Conservation (phyloP, 2,113 vertebrate genomes). For the Leucopternis melanops region DNA sequence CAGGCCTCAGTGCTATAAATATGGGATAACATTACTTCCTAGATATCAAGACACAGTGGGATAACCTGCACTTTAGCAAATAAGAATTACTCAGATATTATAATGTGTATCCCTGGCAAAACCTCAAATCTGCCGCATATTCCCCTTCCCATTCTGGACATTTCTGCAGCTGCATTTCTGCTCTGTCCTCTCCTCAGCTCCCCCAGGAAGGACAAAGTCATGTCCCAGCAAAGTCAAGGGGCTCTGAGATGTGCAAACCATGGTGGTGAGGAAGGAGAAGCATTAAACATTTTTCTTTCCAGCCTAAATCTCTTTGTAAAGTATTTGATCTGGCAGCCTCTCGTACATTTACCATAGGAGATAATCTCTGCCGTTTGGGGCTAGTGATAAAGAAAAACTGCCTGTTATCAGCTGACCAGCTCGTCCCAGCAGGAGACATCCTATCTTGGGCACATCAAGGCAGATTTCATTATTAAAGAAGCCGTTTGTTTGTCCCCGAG, state of each 20-base stretch:
- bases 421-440: neutral
- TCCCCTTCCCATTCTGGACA: neutral
- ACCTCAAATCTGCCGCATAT: neutral
- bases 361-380: neutral
- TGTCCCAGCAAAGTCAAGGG: neutral
- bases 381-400: neutral
- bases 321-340: neutral
- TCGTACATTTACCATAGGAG: neutral
- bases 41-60: neutral
- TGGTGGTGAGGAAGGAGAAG: neutral
- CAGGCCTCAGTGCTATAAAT: neutral
- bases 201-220: neutral
- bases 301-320: neutral
- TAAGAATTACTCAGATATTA: too few relatives aligned
- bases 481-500: neutral
- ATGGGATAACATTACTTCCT: neutral
- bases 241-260: neutral
- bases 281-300: neutral
- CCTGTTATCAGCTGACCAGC: neutral
- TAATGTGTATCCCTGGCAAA: neutral
- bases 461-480: neutral
- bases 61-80: neutral
- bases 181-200: neutral
- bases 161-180: neutral
- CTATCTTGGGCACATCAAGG: neutral